Evolutionary conservation across 2,797 vertebrate genomes (phyloP), one percentile per base, ranked within the genome.

Genomic region (Thunnus albacares): DNA sequence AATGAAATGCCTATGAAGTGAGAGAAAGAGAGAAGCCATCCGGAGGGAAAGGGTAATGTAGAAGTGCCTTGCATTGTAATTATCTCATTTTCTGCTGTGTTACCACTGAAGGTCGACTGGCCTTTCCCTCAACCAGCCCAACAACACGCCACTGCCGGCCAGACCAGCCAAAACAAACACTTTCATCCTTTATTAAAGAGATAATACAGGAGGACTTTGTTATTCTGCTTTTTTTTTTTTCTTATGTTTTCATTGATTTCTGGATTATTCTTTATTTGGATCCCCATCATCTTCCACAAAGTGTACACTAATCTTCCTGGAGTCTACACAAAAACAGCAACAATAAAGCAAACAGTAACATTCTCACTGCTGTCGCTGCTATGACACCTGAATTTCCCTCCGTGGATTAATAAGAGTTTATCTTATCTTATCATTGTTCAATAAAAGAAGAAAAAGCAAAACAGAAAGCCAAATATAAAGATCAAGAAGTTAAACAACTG

Each of bases 61-160:
- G 62, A 45, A 80, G 64, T 14, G 75, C 71, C 43, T 77, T 56
- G 75, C 83, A 85, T 87, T 61, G 68, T 86, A 92, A 92, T 91
- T 57, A 90, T 77, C 79, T 86, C 7, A 65, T 92, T 87, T 86
- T 85, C 83, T 83, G 89, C 77, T 66, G 38, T 2, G 62, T 86
- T 81, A 49, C 53, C 41, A 5, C 62, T 68, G 73, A 87, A 93
- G 86, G 90, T 89, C 87, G 24, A 52, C 81, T 26, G 60, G 77
- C 79, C 86, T 88, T 80, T 75, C 57, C 80, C 61, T 71, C 22
- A 18, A 68, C 68, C 12, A 77, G 68, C 69, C 78, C 72, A 49
- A 22, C 68, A 67, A 35, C 75, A n/a, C 60, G 10, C 43, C 20
- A 24, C 62, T 13, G 35, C 72, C 30, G 14, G n/a, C 43, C 80